phyloP scores from a whole-genome alignment of 1,140 invertebrate genomes.

The Drosophila fuyamai region DNA sequence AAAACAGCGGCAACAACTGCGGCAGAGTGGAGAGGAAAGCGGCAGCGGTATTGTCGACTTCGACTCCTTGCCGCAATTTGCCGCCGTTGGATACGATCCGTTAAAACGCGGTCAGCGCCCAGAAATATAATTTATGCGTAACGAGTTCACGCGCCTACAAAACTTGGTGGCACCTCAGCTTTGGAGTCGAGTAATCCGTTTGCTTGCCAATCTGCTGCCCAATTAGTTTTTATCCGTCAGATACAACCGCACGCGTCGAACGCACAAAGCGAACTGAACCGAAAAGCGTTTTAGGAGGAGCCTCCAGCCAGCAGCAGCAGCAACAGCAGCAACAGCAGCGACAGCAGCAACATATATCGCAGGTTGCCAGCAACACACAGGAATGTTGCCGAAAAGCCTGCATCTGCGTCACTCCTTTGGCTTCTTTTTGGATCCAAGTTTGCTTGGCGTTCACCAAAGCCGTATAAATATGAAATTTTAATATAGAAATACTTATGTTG shows the following conservation, averaged over 20 bases:
- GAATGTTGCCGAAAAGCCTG: conserved; percentile 30
- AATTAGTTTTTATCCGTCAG: conserved; percentile 37
- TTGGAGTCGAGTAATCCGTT: conserved; percentile 43
- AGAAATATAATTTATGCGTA: conserved; percentile 76
- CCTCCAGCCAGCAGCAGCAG: conserved; percentile 33
- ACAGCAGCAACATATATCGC: conserved; percentile 24
- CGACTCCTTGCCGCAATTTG: conserved; percentile 44
- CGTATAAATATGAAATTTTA: too few species aligned
- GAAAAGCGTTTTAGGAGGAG: conserved; percentile 72
- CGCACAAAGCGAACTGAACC: conserved; percentile 83
- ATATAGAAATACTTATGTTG: too few species aligned
- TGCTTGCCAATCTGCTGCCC: conserved; percentile 13
- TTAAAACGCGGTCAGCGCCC: conserved; percentile 70
- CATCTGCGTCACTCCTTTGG: conserved; percentile 20
- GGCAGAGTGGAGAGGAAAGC: conserved; percentile 34
- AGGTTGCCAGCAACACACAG: conserved; percentile 26
- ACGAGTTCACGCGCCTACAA: conserved; percentile 80
- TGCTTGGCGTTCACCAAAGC: neutral
- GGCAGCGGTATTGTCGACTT: conserved; percentile 48
- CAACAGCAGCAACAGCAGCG: conserved; percentile 29
- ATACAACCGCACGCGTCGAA: conserved; percentile 77
- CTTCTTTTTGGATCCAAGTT: neutral
- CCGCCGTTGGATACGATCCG: conserved; percentile 40
- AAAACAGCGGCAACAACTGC: conserved; percentile 37
- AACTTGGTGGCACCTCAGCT: conserved; percentile 61